Evolutionary conservation across 2,113 vertebrate species (phyloP), one percentile per base, ranked within the genome.

Genomic region (Lophius piscatorius): DNA sequence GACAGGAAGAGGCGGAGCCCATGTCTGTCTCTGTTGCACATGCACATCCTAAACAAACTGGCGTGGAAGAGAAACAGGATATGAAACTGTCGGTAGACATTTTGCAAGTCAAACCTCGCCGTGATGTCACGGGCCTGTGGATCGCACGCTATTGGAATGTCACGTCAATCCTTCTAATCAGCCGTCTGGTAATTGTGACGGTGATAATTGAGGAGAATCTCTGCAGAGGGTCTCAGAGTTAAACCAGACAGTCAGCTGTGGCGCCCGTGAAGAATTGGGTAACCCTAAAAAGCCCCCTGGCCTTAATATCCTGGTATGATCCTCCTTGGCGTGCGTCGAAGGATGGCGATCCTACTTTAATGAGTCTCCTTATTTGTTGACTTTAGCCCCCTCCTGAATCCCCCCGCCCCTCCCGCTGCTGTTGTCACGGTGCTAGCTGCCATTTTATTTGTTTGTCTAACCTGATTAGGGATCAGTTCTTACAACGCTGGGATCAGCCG

Each of bases 291-390:
- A 52, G 24, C 57, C 70, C 55, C 50, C 63, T 44, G 70, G 73
- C 59, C 17, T 58, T 74, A 66, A 76, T 78, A 76, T 80, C 63
- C 81, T 78, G 34, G 29, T 45, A 17, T 60, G 69, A 62, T 70
- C 60, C 64, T 71, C 39, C 23, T 22, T 60, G 70, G 46, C 62
- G 63, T 63, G 68, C 79, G 74, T 74, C 66, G 73, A 57, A 58
- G 58, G 73, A 65, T 10, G 20, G 33, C 61, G 75, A 81, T 63
- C 62, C 70, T 38, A 59, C 81, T 70, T 73, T 77, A 81, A 81
- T 78, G 67, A 17, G 49, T 72, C 33, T 66, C 66, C 57, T 58
- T 50, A 51, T 72, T 64, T 62, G 62, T 69, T 77, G 47, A 67
- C 65, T 63, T 35, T 28, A 34, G 17, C 9, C 28, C 44, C 65